phyloP scores from a whole-genome alignment of 2,797 vertebrate genomes.

The Rhinatrema bivittatum region DNA sequence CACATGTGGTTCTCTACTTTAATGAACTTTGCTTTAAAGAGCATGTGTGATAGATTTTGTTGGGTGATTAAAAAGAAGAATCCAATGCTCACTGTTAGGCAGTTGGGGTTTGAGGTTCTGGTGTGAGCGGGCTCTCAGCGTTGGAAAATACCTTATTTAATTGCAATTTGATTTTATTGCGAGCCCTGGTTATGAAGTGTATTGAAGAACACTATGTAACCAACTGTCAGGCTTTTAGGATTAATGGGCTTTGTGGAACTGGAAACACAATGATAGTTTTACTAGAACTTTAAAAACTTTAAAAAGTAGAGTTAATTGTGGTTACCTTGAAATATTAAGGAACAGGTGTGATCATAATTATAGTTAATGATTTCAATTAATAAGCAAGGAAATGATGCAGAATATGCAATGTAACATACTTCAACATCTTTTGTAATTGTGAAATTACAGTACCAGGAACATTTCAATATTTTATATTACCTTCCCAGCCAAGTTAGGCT shows the following conservation, averaged over 20 bases:
- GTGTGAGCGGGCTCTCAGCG: constrained; percentile 54
- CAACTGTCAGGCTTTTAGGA: constrained; percentile 19
- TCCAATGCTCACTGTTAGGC: constrained; percentile 55
- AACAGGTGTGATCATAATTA: too few relatives aligned
- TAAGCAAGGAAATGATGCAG: too few relatives aligned
- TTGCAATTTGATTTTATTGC: constrained; percentile 44
- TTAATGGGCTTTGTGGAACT: not conserved
- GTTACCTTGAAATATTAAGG: too few relatives aligned
- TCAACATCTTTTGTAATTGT: too few relatives aligned
- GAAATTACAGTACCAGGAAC: too few relatives aligned
- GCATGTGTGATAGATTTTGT: constrained; percentile 74
- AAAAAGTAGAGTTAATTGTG: too few relatives aligned
- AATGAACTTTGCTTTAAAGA: constrained; percentile 73
- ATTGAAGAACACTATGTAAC: constrained; percentile 25
- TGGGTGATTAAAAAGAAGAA: constrained; percentile 68
- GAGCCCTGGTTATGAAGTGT: constrained; percentile 32
- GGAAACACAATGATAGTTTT: not conserved
- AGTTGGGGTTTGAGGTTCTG: constrained; percentile 64
- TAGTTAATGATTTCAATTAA: too few relatives aligned
- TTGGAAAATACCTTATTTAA: constrained; percentile 34
- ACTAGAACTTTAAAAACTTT: not conserved
- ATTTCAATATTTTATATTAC: too few relatives aligned
- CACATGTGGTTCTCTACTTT: constrained; percentile 70
- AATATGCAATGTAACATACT: too few relatives aligned
- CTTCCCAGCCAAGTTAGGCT: too few relatives aligned